These are phyloP conservation scores for Simalia tracyae DNA, from an alignment of 2,797 vertebrate genomes.

Conservation along the genomic window DNA sequence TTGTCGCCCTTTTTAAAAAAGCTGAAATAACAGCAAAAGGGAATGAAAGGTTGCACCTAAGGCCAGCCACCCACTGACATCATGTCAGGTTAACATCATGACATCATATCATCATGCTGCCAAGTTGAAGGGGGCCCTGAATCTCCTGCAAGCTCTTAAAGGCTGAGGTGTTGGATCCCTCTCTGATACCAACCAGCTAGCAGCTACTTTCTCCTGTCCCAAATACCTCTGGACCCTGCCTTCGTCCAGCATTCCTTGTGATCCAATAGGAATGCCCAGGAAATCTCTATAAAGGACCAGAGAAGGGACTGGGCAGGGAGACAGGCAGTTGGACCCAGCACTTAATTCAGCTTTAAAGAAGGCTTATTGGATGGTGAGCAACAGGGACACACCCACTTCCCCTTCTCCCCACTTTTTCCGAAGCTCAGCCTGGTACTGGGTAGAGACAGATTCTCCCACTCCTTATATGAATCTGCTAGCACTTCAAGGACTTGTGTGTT, in stretches of 20 bases:
- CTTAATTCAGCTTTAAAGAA: background rate
- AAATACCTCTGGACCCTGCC: background rate
- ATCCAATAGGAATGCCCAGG: too few species aligned
- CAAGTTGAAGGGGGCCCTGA: background rate
- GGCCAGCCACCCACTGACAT: background rate
- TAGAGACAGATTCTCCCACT: background rate
- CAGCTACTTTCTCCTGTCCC: background rate
- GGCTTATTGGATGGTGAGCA: background rate
- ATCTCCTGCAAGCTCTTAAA: background rate
- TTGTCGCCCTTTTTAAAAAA: background rate
- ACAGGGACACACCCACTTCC: background rate
- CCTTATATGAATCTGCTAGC: background rate
- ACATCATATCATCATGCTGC: background rate
- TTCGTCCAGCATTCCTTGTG: background rate
- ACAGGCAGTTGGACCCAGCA: background rate
- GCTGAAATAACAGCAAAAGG: background rate
- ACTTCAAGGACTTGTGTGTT: background rate
- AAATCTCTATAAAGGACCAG: background rate
- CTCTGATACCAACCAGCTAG: background rate
- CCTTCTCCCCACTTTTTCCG: background rate
- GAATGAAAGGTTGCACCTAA: background rate
- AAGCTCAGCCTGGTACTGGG: background rate
- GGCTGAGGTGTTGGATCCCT: background rate
- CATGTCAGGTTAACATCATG: background rate
- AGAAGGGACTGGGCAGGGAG: background rate